Evolutionary conservation across 2,888 invertebrate genomes (phyloP), one percentile per base, ranked within the genome.

Genomic region (Cheilosia scutellata): DNA sequence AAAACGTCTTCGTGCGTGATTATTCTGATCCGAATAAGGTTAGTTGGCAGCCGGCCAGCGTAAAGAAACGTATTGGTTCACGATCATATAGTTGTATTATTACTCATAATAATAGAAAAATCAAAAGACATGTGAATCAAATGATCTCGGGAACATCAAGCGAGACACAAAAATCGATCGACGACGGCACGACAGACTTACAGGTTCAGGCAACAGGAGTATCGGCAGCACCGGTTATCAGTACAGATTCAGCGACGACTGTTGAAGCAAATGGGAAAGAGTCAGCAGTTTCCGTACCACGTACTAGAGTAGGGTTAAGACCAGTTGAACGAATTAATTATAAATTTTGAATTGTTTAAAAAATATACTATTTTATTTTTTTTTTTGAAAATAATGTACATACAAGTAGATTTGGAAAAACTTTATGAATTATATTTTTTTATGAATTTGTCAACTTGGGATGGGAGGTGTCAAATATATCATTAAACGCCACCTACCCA

Each of bases 121-220:
- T 86, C 4, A 80, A 76, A 44, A 78, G 74, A 65, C 71, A 79
- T 68, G 57, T 77, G 29, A 58, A 87, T 65, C 77, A 87, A 49
- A 86, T 72, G 6, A 42, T 58, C 2, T 37, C 20, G 9, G 37
- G 57, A 6, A 55, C 40, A 53, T 68, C 27, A 16, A 40, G 5
- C 9, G 62, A 13, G 5, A 31, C 31, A 65, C 49, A 13, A 20
- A 49, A 33, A 16, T 37, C 57, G 37, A 58, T 16, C 57, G 37
- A 58, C 5, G 37, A n/a, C n/a, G n/a, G 16, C 5, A 58, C 33
- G 49, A 49, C 37, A 0, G 9, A 40, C 29, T 40, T 57, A 20
- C 5, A 0, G 0, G 40, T 2, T 9, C 31, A 44, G 40, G 27
- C 6, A 11, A 5, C 33, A 9, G n/a, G n/a, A 9, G 33, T 5